Conservation (phyloP, 2,888 invertebrate species). For the Eristalis pertinax region DNA sequence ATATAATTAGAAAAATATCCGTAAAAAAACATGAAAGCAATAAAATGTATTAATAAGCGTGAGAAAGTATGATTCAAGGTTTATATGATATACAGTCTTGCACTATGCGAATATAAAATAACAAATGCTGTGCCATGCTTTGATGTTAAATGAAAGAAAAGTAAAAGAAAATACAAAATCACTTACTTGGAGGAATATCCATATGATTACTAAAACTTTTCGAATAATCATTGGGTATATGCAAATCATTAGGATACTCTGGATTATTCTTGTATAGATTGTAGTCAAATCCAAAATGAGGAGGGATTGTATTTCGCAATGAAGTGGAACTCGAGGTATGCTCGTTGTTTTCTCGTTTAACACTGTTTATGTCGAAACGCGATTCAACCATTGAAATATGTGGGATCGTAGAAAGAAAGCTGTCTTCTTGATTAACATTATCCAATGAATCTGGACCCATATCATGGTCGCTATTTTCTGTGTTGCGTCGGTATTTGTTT, state of each 20-base stretch:
- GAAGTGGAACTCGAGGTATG: constrained; percentile 75
- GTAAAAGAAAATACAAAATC: neutral
- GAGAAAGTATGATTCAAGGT: constrained; percentile 3
- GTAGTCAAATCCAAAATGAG: constrained; percentile 78
- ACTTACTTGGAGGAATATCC: constrained; percentile 82
- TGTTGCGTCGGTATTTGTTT: constrained; percentile 78
- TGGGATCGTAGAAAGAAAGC: constrained; percentile 79
- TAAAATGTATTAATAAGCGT: neutral
- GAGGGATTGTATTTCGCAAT: constrained; percentile 76
- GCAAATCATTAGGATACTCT: constrained; percentile 80
- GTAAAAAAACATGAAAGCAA: neutral
- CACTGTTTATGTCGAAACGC: constrained; percentile 78
- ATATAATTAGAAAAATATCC: neutral
- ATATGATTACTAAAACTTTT: constrained; percentile 81
- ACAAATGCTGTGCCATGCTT: constrained; percentile 11
- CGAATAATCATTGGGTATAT: constrained; percentile 79
- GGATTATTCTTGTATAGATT: constrained; percentile 78
- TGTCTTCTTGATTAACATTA: constrained; percentile 79
- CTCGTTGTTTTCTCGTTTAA: constrained; percentile 79
- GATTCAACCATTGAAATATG: constrained; percentile 81
- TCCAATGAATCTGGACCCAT: constrained; percentile 78
- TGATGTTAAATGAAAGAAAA: constrained; percentile 8
- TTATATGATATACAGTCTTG: neutral
- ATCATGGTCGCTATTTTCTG: constrained; percentile 75
- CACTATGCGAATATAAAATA: constrained; percentile 10